Evolutionary conservation across 2,888 invertebrate species (phyloP).

Genomic region (Rhodophaea formosa): DNA sequence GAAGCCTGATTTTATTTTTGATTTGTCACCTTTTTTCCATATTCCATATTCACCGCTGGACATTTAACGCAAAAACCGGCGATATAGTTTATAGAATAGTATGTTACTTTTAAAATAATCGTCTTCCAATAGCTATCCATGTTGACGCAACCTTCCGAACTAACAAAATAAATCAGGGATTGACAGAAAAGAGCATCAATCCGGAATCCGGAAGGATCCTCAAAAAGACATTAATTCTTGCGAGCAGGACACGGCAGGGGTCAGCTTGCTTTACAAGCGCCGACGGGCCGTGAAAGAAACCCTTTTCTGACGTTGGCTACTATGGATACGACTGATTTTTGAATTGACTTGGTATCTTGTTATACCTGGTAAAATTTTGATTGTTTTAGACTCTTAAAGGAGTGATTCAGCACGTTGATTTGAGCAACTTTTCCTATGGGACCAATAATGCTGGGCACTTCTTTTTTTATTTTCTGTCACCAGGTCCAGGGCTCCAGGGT

Average conservation of each 20-base stretch:
- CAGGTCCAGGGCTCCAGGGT: too few relatives aligned
- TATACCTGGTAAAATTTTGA: too few relatives aligned
- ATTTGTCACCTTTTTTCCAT: too few relatives aligned
- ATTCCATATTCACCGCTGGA: too few relatives aligned
- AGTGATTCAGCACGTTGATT: too few relatives aligned
- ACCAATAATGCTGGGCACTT: too few relatives aligned
- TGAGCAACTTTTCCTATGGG: too few relatives aligned
- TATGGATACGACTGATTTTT: constrained; percentile 34
- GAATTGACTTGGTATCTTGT: not conserved
- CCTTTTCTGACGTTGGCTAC: constrained; percentile 48
- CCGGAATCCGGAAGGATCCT: constrained; percentile 45
- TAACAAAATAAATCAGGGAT: constrained; percentile 17
- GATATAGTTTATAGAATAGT: too few relatives aligned
- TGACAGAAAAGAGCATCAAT: constrained; percentile 36
- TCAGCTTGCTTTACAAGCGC: constrained; percentile 38
- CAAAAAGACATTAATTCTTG: constrained; percentile 63
- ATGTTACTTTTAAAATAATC: not conserved
- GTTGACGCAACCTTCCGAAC: constrained; percentile 13
- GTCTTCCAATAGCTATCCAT: constrained; percentile 2
- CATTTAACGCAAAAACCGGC: too few relatives aligned
- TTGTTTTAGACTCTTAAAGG: too few relatives aligned
- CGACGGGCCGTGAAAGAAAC: constrained; percentile 65
- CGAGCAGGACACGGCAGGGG: constrained; percentile 51
- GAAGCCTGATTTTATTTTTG: too few relatives aligned
- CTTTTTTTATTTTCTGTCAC: too few relatives aligned